phyloP scores from a whole-genome alignment of 2,113 vertebrate species.

The Pteronura brasiliensis region DNA sequence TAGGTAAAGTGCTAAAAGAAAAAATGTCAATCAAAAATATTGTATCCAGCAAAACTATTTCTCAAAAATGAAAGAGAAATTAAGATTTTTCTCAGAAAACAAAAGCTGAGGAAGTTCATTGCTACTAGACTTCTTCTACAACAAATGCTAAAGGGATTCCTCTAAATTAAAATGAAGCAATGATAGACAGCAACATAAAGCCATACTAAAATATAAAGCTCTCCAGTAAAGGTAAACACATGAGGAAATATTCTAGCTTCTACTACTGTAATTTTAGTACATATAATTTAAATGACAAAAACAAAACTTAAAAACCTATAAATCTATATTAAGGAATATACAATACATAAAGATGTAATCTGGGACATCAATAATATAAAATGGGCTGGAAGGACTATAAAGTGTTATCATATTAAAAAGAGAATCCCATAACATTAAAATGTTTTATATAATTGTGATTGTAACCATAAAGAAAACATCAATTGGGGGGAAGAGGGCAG shows the following conservation, averaged over 20 bases:
- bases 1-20: not conserved
- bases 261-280: not conserved
- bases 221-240: not conserved
- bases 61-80: not conserved
- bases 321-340: not conserved
- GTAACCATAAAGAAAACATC: not conserved
- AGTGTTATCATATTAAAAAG: not conserved
- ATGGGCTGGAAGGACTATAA: not conserved
- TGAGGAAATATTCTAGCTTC: not conserved
- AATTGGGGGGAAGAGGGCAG: too few relatives aligned
- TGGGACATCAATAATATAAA: not conserved
- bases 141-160: not conserved
- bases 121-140: not conserved
- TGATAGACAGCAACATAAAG: not conserved
- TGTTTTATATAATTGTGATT: not conserved
- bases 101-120: not conserved
- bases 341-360: not conserved
- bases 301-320: not conserved
- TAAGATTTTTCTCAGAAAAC: not conserved
- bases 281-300: not conserved
- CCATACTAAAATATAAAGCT: not conserved
- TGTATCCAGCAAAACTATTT: not conserved
- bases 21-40: not conserved
- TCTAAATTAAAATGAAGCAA: not conserved
- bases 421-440: not conserved